Percentiles rank a stretch among this genome's conserved stretches.
Evolutionary conservation across 2,113 vertebrate genomes (phyloP).

Genomic region (Spea bombifrons): DNA sequence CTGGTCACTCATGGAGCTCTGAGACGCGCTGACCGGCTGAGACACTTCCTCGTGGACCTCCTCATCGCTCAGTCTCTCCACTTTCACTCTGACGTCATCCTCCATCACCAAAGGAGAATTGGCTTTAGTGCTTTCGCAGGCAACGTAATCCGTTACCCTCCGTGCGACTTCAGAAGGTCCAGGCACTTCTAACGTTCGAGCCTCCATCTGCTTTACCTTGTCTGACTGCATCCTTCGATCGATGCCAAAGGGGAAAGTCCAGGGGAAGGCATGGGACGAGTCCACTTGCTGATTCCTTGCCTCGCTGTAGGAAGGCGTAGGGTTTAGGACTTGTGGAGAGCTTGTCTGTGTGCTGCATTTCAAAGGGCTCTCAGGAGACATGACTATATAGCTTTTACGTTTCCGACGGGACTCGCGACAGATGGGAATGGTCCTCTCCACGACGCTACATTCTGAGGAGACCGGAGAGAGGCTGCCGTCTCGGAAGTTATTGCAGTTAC

Average conservation of each 20-base stretch:
- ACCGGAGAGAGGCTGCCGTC: slow-evolving; percentile 93
- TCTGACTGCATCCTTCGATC: slow-evolving; percentile 88
- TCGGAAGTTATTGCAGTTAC: slow-evolving; percentile 80
- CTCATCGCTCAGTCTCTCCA: slow-evolving; percentile 92
- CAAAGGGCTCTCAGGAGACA: slow-evolving; percentile 89
- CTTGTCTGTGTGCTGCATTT: slow-evolving; percentile 86
- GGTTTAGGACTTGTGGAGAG: slow-evolving; percentile 89
- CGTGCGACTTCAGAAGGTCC: slow-evolving; percentile 76
- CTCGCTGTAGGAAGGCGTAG: slow-evolving; percentile 87
- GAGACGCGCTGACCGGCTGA: slow-evolving; percentile 89
- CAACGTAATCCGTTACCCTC: slow-evolving; percentile 82
- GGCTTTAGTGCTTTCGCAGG: slow-evolving; percentile 89
- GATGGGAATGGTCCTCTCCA: slow-evolving; percentile 87
- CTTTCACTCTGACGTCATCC: slow-evolving; percentile 91
- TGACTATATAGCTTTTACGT: slow-evolving; percentile 89
- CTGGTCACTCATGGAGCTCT: slow-evolving; percentile 95
- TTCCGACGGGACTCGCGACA: slow-evolving; percentile 91
- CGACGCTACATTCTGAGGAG: slow-evolving; percentile 93
- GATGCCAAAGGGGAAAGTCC: slow-evolving; percentile 96
- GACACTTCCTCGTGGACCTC: slow-evolving; percentile 92
- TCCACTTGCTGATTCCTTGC: slow-evolving; percentile 83
- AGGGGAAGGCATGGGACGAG: slow-evolving; percentile 92
- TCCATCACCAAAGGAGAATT: slow-evolving; percentile 76
- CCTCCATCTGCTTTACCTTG: slow-evolving; percentile 86
- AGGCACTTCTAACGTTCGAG: slow-evolving; percentile 84